These are phyloP conservation scores for Cyphomyrmex costatus DNA, from an alignment of 1,140 invertebrate genomes.

Conservation along the genomic window DNA sequence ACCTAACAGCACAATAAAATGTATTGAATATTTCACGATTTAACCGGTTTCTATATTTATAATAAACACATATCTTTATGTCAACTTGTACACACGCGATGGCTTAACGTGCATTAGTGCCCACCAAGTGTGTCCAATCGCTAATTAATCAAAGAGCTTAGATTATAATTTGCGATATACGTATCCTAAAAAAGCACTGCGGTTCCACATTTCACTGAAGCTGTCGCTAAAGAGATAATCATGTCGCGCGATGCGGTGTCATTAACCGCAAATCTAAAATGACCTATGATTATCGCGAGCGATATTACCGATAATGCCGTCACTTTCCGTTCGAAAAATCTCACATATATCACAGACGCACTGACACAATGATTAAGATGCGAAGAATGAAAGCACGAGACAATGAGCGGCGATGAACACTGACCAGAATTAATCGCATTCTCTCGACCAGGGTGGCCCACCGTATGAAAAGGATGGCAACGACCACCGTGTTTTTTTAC, in stretches of 20 bases:
- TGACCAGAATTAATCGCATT: constrained; percentile 79
- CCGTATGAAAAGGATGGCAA: constrained; percentile 60
- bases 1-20: no score
- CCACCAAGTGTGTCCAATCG: no score
- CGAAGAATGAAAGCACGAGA: not conserved
- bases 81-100: no score
- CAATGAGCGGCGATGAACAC: constrained; percentile 58
- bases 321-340: constrained; percentile 21
- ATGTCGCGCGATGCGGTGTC: not conserved
- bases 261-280: not conserved
- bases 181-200: not conserved
- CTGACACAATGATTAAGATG: constrained; percentile 36
- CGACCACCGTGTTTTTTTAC: constrained; percentile 71
- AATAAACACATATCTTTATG: no score
- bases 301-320: not conserved
- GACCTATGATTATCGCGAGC: not conserved
- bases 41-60: no score
- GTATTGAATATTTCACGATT: no score
- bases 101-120: no score
- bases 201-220: constrained; percentile 1
- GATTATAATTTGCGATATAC: not conserved
- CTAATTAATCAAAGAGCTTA: not conserved
- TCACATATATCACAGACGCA: constrained; percentile 44
- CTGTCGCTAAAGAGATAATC: not conserved
- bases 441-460: constrained; percentile 12